These are phyloP conservation scores for Lithobates sylvaticus DNA, from an alignment of 2,797 vertebrate genomes.

Conservation along the genomic window DNA sequence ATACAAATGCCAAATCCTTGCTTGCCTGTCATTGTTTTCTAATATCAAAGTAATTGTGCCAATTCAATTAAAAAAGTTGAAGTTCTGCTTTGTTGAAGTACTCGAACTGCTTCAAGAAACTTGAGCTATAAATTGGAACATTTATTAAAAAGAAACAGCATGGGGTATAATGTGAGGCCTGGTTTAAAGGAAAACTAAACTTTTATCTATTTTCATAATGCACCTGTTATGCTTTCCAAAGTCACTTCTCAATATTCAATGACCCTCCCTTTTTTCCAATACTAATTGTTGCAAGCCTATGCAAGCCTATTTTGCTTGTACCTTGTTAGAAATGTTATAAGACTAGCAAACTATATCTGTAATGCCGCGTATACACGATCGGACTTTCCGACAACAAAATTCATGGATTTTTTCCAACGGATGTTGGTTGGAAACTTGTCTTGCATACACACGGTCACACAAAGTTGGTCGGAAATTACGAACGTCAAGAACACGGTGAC, in stretches of 20 bases:
- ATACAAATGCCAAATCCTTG: constrained; percentile 24
- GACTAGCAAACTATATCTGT: too few species aligned
- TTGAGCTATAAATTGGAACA: neutral
- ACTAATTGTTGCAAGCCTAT: too few species aligned
- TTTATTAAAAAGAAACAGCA: neutral
- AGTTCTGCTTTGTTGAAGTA: neutral
- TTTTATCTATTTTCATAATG: neutral
- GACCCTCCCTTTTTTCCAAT: too few species aligned
- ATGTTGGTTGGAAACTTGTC: too few species aligned
- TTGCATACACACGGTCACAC: too few species aligned
- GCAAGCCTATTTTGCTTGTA: too few species aligned
- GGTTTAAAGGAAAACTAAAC: neutral
- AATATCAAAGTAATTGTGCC: constrained; percentile 30
- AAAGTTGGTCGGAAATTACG: too few species aligned
- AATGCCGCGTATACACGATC: too few species aligned
- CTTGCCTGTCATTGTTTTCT: constrained; percentile 42
- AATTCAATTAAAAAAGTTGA: constrained; percentile 26
- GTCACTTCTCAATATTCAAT: neutral
- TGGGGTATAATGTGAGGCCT: neutral
- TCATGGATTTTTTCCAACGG: too few species aligned
- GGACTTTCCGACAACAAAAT: too few species aligned
- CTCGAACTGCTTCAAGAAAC: neutral
- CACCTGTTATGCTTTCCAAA: neutral
- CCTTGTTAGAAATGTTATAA: too few species aligned
- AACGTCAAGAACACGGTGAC: too few species aligned